Evolutionary conservation across 2,113 vertebrate genomes (phyloP), one percentile per base, ranked within the genome.

Genomic region (Melanerpes aurifrons): DNA sequence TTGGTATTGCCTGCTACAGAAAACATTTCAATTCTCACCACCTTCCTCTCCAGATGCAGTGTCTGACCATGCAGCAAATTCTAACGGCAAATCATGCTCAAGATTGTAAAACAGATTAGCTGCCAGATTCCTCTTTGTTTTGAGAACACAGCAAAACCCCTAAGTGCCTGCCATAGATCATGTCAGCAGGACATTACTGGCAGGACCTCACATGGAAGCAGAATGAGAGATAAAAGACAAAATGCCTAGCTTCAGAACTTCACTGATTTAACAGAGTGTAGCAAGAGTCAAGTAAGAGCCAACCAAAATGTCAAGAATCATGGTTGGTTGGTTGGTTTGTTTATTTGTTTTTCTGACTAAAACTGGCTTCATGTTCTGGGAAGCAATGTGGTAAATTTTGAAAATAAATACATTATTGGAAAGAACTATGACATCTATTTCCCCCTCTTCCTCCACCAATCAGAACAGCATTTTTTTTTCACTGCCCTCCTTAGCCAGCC

Each of bases 121-220:
- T 91, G 40, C 29, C 62, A 58, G 43, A n/a, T 62, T 85, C 15
- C 56, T 80, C 37, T 90, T 40, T 68, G 62, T 19, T 92, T 76
- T 81, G 66, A 90, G 66, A 86, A 35, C 8, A 7, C 6, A 53
- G 76, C 17, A 32, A 57, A 70, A 82, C 47, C 37, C 1, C n/a
- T 3, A 18, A 47, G 86, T 56, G 62, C 40, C 56, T 76, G 86
- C 45, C 75, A 67, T 29, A 24, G 62, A 28, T 35, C 31, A 6
- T 20, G 28, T 54, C 0, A 0, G 54, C 0, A 0, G 62, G 86
- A 22, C 32, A 59, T 20, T 80, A 21, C 74, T 28, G 47, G 15
- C 24, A 29, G 59, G 47, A n/a, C 54, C 56, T 86, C 35, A 13
- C 7, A 59, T 35, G 50, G 67, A 43, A 80, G n/a, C 12, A 73